Base-by-base conservation (phyloP, 2,888 invertebrate genomes). In the Eristalis intricaria region DNA sequence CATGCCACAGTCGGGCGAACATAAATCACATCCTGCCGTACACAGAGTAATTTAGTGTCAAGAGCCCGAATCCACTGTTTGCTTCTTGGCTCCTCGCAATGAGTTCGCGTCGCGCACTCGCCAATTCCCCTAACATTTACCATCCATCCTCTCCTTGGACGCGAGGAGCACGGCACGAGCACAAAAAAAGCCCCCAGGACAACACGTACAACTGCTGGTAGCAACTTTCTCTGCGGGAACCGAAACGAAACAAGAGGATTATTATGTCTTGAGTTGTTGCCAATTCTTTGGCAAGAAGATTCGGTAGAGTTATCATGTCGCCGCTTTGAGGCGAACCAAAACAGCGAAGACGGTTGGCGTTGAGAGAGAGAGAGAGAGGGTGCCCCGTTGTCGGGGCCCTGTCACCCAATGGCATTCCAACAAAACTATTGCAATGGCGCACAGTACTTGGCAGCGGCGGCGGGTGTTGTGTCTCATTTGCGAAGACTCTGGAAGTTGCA, bases 241-340 rank as follows among this genome's bases (percentile, higher is more conserved):
- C 66, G 22, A 66, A 69, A 65, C 76, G 71, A 89, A 89, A 89
- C 89, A 89, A 88, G 88, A 89, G 87, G 89, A 89, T 89, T 89
- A 89, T 89, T 89, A 88, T 89, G 89, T 89, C 89, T 89, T 89
- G 89, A 89, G 82, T 82, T 89, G 79, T 88, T 89, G 89, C 89
- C 89, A 89, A 89, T 89, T 89, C 74, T 84, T 87, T 73, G 70
- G 80, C 79, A 56, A 75, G 70, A 76, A 76, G 80, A 80, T 87
- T 80, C 71, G 60, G 71, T 69, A 69, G 65, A 87, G 84, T 87
- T 87, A 87, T 87, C 87, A 77, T 87, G 84, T 87, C 84, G 87
- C 87, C 84, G 84, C 71, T 87, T 84, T 87, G 84, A 87, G 87
- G 87, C 87, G 58, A 84, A 87, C 87, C 87, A 56, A 83, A 86